These are phyloP conservation scores for Drosophila meridiana DNA, from an alignment of 2,888 invertebrate genomes.

Conservation along the genomic window DNA sequence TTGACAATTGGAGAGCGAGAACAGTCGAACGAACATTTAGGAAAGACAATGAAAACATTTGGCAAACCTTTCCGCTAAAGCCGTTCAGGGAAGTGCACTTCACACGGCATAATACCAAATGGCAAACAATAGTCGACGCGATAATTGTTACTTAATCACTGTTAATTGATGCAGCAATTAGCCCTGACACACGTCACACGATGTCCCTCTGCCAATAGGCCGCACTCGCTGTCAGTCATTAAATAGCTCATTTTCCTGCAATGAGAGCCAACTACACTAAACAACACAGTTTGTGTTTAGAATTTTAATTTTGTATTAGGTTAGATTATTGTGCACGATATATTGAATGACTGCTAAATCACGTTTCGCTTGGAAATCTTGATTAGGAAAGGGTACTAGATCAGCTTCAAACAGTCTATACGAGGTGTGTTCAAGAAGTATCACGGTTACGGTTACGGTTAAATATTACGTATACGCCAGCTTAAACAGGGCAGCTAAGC, in stretches of 20 bases:
- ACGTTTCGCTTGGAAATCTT: neutral
- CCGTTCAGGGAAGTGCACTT: constrained; percentile 14
- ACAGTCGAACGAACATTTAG: neutral
- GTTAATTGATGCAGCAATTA: constrained; percentile 60
- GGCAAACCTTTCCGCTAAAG: neutral
- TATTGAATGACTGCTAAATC: neutral
- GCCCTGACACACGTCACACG: constrained; percentile 8
- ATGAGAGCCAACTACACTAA: neutral
- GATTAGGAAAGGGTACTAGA: neutral
- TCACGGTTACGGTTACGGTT: constrained; percentile 12
- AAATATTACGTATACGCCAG: constrained; percentile 73
- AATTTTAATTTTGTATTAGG: neutral
- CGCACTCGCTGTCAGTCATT: neutral
- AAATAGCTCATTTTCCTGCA: neutral
- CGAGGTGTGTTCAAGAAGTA: neutral
- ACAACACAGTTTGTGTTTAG: neutral
- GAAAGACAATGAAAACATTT: constrained; percentile 24
- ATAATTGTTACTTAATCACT: constrained; percentile 57
- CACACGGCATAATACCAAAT: too few species aligned
- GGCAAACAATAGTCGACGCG: constrained; percentile 18
- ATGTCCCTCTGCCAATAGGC: neutral
- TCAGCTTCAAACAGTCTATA: neutral
- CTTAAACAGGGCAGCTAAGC: constrained; percentile 41
- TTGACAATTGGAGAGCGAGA: neutral
- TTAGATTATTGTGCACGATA: neutral